Base-by-base conservation (phyloP, 2,797 vertebrate genomes). In the Poliocrania exsul region DNA sequence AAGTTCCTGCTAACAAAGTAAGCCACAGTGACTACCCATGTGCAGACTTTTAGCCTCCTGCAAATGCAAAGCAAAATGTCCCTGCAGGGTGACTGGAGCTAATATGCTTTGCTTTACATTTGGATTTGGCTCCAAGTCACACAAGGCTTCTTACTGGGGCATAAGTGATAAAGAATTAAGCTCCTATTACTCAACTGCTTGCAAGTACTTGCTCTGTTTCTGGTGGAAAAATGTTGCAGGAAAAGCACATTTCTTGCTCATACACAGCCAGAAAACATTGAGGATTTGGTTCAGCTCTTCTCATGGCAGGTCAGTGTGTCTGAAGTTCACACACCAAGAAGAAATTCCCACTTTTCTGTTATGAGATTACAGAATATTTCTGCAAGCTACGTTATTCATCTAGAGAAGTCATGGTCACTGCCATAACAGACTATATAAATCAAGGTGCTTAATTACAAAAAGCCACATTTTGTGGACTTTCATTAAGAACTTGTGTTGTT, bases 31-130 rank as follows among this genome's bases (percentile, higher is more conserved):
- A 62, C 74, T 73, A 17, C 60, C 33, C 61, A 21, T 10, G 53
- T 50, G 87, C 72, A 93, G 87, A 33, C 62, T 78, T 88, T 67
- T 37, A 87, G 56, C 84, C 69, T 90, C 61, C 91, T 73, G 42
- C n/a, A 89, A 78, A 86, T 29, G 80, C 85, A 74, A 90, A 92
- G 10, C 61, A 81, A 90, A 86, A 88, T 14, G 37, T 91, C 89
- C 90, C 91, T 90, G 91, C 81, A 71, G 94, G 89, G 85, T 91
- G 96, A 42, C 75, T 93, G 91, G 67, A 86, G 72, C 61, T 94
- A 74, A 91, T 78, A 46, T 0, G 4, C 72, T 93, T 86, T 72
- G 9, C 62, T 94, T 93, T 33, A 24, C 44, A 64, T 95, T 61
- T 92, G 84, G 85, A 54, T 85, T 92, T 94, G 81, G 81, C 89